phyloP scores from a whole-genome alignment of 2,113 vertebrate species.

The Rattus rattus region DNA sequence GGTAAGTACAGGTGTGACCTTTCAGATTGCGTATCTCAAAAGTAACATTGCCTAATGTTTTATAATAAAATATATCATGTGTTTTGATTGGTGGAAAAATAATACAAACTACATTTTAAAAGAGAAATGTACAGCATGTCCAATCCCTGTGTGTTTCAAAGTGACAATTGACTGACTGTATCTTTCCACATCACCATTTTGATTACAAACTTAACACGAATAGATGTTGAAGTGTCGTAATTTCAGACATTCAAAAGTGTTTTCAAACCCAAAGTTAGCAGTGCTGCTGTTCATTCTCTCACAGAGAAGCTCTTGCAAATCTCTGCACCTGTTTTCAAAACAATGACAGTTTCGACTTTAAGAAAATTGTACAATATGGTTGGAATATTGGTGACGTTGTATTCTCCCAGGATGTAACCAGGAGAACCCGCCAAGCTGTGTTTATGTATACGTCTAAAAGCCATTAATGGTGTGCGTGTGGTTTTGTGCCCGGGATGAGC shows the following conservation, averaged over 20 bases:
- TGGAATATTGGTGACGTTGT: background rate
- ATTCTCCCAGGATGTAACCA: background rate
- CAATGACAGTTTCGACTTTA: constrained; percentile 67
- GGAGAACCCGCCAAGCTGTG: background rate
- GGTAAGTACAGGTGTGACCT: constrained; percentile 66
- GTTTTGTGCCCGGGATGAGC: constrained; percentile 77
- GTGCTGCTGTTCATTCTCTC: background rate
- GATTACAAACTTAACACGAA: constrained; percentile 48
- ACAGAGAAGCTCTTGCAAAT: background rate
- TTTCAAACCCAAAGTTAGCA: constrained; percentile 33
- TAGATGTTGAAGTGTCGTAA: background rate
- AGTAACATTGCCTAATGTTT: constrained; percentile 81
- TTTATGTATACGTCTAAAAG: constrained; percentile 65
- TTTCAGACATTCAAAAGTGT: constrained; percentile 18
- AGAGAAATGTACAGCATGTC: constrained; percentile 72
- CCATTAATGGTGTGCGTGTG: constrained; percentile 76
- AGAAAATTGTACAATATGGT: constrained; percentile 53
- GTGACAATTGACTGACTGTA: constrained; percentile 33
- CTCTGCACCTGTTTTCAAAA: constrained; percentile 50
- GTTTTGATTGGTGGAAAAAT: constrained; percentile 77
- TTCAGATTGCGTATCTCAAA: constrained; percentile 74
- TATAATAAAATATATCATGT: constrained; percentile 74
- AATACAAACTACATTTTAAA: constrained; percentile 80
- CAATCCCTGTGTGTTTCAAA: constrained; percentile 57
- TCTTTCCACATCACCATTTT: constrained; percentile 44